These are phyloP conservation scores for Motacilla alba DNA, from an alignment of 2,113 vertebrate genomes.

Conservation along the genomic window DNA sequence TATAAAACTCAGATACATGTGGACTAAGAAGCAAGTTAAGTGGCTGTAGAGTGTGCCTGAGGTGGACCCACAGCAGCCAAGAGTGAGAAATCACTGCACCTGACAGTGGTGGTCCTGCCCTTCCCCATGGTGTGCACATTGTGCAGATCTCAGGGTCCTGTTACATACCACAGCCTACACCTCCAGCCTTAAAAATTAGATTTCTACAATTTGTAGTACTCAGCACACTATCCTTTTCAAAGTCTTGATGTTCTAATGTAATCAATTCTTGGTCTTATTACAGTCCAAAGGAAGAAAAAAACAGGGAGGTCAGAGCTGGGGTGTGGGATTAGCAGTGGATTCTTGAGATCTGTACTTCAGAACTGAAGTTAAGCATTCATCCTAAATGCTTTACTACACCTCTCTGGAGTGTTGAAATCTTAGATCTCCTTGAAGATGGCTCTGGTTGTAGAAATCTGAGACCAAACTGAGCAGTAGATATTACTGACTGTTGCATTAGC, in stretches of 20 bases:
- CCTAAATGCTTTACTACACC: not conserved
- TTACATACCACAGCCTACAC: not conserved
- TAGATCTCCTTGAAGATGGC: not conserved
- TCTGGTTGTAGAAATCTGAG: not conserved
- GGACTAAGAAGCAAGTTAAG: not conserved
- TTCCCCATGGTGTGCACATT: not conserved
- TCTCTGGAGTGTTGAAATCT: not conserved
- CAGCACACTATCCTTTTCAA: not conserved
- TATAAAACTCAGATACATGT: not conserved
- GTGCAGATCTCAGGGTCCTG: not conserved
- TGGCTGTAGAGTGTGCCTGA: not conserved
- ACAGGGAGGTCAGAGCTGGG: not conserved
- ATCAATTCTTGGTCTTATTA: not conserved
- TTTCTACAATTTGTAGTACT: not conserved
- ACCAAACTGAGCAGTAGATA: not conserved
- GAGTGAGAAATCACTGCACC: not conserved
- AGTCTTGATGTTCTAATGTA: not conserved
- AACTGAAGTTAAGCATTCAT: not conserved
- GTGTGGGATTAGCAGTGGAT: not conserved
- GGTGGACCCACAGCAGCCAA: not conserved
- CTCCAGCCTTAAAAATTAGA: not conserved
- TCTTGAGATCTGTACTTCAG: not conserved
- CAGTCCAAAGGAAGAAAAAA: not conserved
- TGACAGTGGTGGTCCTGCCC: not conserved
- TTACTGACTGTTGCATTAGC: not conserved